These are phyloP conservation scores for Merops nubicus DNA, from an alignment of 2,113 vertebrate genomes.

Conservation along the genomic window DNA sequence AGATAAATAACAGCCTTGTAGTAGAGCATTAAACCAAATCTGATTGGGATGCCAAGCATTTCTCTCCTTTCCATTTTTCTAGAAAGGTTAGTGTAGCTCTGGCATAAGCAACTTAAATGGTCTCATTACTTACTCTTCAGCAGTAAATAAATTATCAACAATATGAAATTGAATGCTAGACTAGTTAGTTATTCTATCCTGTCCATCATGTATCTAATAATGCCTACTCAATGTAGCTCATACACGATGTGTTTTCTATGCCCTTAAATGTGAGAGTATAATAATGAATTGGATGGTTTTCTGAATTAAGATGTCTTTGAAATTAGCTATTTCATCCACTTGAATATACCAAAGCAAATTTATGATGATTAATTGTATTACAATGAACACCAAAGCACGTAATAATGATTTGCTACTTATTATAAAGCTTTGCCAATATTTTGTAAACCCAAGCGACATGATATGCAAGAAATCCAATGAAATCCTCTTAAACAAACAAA, in stretches of 20 bases:
- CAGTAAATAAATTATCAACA: conserved; percentile 5
- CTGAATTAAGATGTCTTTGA: conserved; percentile 72
- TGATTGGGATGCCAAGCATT: not conserved
- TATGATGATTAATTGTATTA: conserved; percentile 78
- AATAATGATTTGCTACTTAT: conserved; percentile 82
- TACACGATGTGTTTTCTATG: not conserved
- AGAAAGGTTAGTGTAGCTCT: not conserved
- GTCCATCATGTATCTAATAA: not conserved
- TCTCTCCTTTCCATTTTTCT: not conserved
- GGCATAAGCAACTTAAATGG: not conserved
- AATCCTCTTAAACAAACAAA: conserved; percentile 70
- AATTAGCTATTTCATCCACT: conserved; percentile 72
- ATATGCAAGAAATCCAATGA: conserved; percentile 74
- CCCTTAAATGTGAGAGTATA: conserved; percentile 65
- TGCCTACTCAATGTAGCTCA: not conserved
- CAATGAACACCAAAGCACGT: conserved; percentile 70
- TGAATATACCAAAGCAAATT: conserved; percentile 74
- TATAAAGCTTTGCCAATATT: conserved; percentile 79
- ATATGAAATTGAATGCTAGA: not conserved
- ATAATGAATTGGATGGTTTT: conserved; percentile 68
- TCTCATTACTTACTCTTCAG: not conserved
- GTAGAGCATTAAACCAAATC: not conserved
- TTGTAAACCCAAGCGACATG: conserved; percentile 67
- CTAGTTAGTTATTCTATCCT: not conserved
- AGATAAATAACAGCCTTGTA: not conserved